These are phyloP conservation scores for Alaudala cheleensis DNA, from an alignment of 2,113 vertebrate genomes.

Conservation along the genomic window DNA sequence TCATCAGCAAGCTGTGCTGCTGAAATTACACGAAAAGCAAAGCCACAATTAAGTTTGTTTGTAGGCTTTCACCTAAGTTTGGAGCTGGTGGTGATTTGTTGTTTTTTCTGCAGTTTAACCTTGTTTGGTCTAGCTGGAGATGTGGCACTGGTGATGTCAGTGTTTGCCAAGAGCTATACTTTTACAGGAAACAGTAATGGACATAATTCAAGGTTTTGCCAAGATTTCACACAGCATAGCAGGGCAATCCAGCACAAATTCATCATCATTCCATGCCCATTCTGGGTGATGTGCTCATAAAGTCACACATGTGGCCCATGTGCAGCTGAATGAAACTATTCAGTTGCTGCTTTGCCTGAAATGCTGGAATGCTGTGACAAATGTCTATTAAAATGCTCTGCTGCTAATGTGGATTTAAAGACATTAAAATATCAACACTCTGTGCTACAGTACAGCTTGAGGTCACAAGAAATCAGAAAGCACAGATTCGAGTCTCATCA, in stretches of 20 bases:
- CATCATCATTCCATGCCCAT: slow-evolving; percentile 24
- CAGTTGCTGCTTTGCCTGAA: not conserved
- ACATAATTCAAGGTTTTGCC: slow-evolving; percentile 47
- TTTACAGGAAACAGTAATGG: slow-evolving; percentile 43
- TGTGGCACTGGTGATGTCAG: slow-evolving; percentile 28
- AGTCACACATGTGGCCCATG: slow-evolving; percentile 40
- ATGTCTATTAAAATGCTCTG: slow-evolving; percentile 7
- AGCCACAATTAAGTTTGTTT: slow-evolving; percentile 17
- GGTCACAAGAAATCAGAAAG: not conserved
- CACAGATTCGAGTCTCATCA: not conserved
- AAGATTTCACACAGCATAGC: slow-evolving; percentile 23
- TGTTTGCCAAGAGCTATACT: slow-evolving; percentile 52
- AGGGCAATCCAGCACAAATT: slow-evolving; percentile 28
- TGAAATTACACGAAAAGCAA: slow-evolving; percentile 30
- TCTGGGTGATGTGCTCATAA: not conserved
- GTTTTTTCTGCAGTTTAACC: slow-evolving; percentile 38
- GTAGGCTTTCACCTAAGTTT: slow-evolving; percentile 33
- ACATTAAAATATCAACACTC: not conserved
- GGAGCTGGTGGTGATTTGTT: slow-evolving; percentile 40
- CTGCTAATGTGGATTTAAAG: slow-evolving; percentile 9
- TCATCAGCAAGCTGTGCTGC: slow-evolving; percentile 31
- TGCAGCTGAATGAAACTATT: slow-evolving; percentile 47
- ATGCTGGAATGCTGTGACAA: not conserved
- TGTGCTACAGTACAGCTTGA: not conserved
- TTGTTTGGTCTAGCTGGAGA: slow-evolving; percentile 65